Conservation (phyloP, 2,888 invertebrate species). For the Atrina japonica region DNA sequence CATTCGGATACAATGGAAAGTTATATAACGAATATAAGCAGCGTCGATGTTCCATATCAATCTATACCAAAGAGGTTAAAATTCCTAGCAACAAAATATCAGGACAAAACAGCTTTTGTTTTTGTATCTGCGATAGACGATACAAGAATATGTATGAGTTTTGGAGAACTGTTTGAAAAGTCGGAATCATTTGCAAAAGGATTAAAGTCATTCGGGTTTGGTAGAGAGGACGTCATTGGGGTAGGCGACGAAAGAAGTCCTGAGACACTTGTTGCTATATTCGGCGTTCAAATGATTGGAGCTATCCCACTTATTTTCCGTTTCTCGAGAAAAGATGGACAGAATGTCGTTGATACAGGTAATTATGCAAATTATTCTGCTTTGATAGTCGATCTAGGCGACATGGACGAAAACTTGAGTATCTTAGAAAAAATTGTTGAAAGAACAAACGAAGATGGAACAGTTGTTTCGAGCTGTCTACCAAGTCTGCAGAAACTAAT, state of each 20-base stretch:
- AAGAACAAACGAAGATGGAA: neutral
- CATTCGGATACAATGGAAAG: too few species aligned
- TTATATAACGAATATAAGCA: too few species aligned
- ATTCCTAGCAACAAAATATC: conserved; percentile 1
- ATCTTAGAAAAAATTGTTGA: conserved; percentile 3
- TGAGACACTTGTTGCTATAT: neutral
- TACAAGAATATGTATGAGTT: neutral
- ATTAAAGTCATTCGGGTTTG: neutral
- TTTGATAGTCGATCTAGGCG: conserved; percentile 7
- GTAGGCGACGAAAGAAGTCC: neutral
- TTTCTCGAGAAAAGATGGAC: conserved; percentile 13
- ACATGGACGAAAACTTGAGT: neutral
- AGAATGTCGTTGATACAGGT: neutral
- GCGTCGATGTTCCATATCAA: conserved; percentile 1
- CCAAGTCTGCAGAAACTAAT: neutral
- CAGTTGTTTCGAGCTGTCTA: neutral
- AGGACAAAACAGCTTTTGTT: conserved; percentile 10
- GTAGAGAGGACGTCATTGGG: conserved; percentile 4
- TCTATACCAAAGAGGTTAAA: conserved; percentile 8
- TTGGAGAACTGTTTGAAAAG: conserved; percentile 7
- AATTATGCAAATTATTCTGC: neutral
- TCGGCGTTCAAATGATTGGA: conserved; percentile 13
- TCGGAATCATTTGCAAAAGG: conserved; percentile 13
- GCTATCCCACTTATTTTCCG: conserved; percentile 22
- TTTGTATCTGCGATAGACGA: conserved; percentile 3